Evolutionary conservation across 2,113 vertebrate species (phyloP).

Genomic region (Muscicapa adusta): DNA sequence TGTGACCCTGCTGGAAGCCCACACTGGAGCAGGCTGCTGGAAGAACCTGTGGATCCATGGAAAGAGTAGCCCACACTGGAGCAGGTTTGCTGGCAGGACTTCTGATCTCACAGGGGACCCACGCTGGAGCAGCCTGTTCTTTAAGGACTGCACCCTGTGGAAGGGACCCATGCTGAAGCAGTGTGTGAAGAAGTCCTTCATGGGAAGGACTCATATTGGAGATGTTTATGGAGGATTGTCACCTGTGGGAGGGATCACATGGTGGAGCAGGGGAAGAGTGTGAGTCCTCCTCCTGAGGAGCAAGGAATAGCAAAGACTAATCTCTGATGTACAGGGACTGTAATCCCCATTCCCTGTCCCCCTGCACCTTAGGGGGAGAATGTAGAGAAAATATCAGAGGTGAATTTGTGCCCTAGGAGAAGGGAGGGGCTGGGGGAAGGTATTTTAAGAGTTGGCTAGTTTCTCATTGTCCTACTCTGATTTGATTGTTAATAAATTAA

Average conservation of each 20-base stretch:
- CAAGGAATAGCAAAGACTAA: background rate
- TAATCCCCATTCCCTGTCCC: background rate
- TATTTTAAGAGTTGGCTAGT: background rate
- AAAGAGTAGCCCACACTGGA: background rate
- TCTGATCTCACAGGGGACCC: background rate
- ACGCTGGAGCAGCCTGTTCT: background rate
- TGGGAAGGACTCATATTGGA: background rate
- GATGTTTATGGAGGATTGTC: background rate
- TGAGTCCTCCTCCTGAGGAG: background rate
- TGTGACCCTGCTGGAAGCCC: background rate
- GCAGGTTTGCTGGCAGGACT: background rate
- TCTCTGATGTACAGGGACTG: background rate
- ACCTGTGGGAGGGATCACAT: background rate
- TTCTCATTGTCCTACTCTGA: background rate
- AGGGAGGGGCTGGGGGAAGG: background rate
- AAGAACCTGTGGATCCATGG: background rate
- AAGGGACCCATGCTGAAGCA: background rate
- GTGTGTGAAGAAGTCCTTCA: background rate
- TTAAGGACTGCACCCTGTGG: background rate
- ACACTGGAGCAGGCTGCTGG: background rate
- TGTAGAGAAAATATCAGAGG: background rate
- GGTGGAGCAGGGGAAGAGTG: background rate
- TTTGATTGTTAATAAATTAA: background rate
- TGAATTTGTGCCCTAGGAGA: background rate
- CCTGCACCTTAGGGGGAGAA: background rate